Percentiles rank a stretch among this genome's conserved stretches.
Evolutionary conservation across 2,888 invertebrate species (phyloP).

Genomic region (Agrotis puta): DNA sequence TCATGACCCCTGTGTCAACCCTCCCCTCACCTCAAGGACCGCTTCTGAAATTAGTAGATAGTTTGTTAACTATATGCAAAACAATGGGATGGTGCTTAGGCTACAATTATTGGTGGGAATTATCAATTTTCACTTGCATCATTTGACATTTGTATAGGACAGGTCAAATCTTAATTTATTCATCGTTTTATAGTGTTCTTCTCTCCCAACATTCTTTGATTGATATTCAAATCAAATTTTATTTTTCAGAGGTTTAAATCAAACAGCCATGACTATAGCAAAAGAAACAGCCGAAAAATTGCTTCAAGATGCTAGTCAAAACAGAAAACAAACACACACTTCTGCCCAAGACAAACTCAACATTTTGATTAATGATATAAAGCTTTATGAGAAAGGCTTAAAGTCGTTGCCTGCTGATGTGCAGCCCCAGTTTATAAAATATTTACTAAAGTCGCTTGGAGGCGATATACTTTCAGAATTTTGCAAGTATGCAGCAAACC

Average conservation of each 20-base stretch:
- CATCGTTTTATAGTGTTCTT: no score
- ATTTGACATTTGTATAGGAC: not conserved
- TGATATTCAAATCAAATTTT: not conserved
- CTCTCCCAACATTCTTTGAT: not conserved
- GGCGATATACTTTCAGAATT: slow-evolving; percentile 95
- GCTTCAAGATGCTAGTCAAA: slow-evolving; percentile 93
- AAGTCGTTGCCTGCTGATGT: slow-evolving; percentile 91
- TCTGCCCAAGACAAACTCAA: slow-evolving; percentile 96
- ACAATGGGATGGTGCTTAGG: no score
- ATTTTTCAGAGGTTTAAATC: slow-evolving; percentile 92
- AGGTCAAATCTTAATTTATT: not conserved
- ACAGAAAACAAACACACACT: slow-evolving; percentile 94
- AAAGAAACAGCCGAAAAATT: slow-evolving; percentile 94
- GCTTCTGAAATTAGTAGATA: no score
- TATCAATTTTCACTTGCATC: not conserved
- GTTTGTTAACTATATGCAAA: no score
- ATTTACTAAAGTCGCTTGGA: slow-evolving; percentile 96
- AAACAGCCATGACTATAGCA: slow-evolving; percentile 92
- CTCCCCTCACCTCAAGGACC: no score
- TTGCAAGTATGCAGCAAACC: slow-evolving; percentile 94
- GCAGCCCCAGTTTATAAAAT: slow-evolving; percentile 94
- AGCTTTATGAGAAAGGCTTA: slow-evolving; percentile 95
- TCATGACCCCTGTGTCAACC: no score
- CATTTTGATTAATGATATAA: slow-evolving; percentile 93
- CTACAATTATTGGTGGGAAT: no score